Conservation (phyloP, 2,888 invertebrate species). For the Pyrrhia umbra region DNA sequence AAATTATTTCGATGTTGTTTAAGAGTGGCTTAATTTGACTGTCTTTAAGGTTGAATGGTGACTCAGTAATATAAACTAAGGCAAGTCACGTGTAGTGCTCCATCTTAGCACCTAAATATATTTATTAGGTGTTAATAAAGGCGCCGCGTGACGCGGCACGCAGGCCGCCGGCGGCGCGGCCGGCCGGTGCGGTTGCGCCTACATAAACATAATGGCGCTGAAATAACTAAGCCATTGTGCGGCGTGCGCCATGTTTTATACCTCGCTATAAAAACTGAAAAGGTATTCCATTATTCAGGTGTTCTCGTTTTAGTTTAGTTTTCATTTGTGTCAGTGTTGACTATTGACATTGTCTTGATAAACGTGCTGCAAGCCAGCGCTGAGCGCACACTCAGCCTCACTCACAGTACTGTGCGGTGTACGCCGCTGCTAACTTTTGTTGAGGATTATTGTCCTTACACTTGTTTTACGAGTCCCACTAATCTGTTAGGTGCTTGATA, state of each 20-base stretch:
- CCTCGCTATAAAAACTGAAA: slow-evolving; percentile 34
- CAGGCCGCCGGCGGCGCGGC: not conserved
- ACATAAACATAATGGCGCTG: slow-evolving; percentile 12
- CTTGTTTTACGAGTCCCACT: too few relatives aligned
- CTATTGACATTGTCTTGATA: slow-evolving; percentile 35
- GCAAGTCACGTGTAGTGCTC: not conserved
- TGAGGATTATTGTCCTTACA: too few relatives aligned
- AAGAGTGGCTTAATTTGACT: too few relatives aligned
- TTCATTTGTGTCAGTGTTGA: slow-evolving; percentile 24
- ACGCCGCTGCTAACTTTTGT: too few relatives aligned
- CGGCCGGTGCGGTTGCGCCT: slow-evolving; percentile 1
- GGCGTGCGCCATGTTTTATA: slow-evolving; percentile 22
- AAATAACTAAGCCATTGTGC: slow-evolving; percentile 41
- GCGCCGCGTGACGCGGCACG: not conserved
- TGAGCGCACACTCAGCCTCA: too few relatives aligned
- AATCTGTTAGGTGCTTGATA: too few relatives aligned
- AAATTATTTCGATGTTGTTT: too few relatives aligned
- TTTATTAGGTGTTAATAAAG: slow-evolving; percentile 25
- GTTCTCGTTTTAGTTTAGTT: slow-evolving; percentile 39
- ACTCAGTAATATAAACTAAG: too few relatives aligned
- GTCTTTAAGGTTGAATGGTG: too few relatives aligned
- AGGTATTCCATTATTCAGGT: slow-evolving; percentile 39
- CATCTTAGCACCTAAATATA: slow-evolving; percentile 2
- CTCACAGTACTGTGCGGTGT: too few relatives aligned
- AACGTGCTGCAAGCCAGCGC: slow-evolving; percentile 7